A percentile compares a stretch with the other conserved stretches of the same genome.
Evolutionary conservation across 2,797 vertebrate species (phyloP).

Genomic region (Amblyraja radiata): DNA sequence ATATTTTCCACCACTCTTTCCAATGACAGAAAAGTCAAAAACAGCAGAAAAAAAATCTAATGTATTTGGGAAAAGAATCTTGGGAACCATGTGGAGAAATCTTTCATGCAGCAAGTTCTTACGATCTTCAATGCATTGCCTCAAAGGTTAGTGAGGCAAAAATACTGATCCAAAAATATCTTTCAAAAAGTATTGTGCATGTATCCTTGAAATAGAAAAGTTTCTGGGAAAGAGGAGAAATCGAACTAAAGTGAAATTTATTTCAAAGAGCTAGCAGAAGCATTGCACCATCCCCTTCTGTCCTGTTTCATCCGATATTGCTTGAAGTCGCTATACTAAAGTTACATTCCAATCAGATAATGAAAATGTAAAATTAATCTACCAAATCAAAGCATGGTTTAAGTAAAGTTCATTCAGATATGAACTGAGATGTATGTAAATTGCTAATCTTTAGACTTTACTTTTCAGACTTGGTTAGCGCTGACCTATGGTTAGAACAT

Average conservation of each 20-base stretch:
- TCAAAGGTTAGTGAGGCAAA: no score
- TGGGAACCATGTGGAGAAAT: neutral
- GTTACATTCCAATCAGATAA: neutral
- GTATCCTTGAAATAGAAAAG: neutral
- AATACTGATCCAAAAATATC: neutral
- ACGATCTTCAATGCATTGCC: neutral
- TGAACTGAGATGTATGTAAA: neutral
- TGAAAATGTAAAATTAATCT: neutral
- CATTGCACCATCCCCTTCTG: neutral
- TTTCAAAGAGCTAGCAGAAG: neutral
- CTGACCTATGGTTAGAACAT: neutral
- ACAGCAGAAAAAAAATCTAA: neutral
- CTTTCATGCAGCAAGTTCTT: neutral
- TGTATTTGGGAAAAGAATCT: neutral
- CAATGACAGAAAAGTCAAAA: neutral
- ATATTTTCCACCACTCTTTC: neutral
- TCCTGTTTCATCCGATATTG: neutral
- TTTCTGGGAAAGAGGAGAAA: neutral
- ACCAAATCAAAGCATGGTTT: neutral
- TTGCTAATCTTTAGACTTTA: no score
- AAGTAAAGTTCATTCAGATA: constrained; percentile 19
- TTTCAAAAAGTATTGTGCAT: neutral
- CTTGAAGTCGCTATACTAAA: neutral
- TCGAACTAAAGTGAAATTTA: neutral
- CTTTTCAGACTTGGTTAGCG: no score